A percentile compares a stretch with the other conserved stretches of the same genome.
Evolutionary conservation across 2,113 vertebrate genomes (phyloP).

Genomic region (Piliocolobus tephrosceles): DNA sequence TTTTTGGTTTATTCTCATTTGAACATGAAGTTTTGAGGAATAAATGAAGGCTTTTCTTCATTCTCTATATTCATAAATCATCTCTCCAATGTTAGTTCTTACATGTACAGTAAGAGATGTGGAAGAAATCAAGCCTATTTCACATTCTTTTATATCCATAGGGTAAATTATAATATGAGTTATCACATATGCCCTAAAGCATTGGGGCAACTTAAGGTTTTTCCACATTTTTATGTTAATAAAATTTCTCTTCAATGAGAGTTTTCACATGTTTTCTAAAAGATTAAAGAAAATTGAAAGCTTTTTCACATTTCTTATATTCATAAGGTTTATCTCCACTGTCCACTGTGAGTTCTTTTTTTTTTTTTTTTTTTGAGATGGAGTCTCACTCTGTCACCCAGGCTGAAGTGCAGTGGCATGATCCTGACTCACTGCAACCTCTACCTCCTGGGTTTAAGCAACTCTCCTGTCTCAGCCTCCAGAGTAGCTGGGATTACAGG

Average conservation of each 20-base stretch:
- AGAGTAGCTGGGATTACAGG: no score
- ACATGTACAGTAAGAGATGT: neutral
- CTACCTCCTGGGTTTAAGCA: no score
- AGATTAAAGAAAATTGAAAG: neutral
- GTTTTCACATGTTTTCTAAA: neutral
- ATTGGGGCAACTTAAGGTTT: neutral
- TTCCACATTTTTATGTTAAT: neutral
- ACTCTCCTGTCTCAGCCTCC: no score
- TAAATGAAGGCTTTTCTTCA: slow-evolving; percentile 41
- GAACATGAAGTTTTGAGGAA: neutral
- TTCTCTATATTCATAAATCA: neutral
- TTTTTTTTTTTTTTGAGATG: no score
- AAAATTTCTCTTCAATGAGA: neutral
- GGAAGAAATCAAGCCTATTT: neutral
- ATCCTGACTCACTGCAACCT: no score
- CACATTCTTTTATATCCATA: neutral
- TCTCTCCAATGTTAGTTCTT: neutral
- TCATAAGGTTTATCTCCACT: neutral
- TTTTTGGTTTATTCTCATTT: neutral
- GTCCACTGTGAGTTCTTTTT: neutral
- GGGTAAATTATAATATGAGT: slow-evolving; percentile 19
- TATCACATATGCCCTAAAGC: slow-evolving; percentile 17
- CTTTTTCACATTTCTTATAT: neutral
- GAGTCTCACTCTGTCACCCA: no score
- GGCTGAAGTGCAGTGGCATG: no score